Evolutionary conservation across 2,113 vertebrate species (phyloP).

Genomic region (Turdus rufiventris): DNA sequence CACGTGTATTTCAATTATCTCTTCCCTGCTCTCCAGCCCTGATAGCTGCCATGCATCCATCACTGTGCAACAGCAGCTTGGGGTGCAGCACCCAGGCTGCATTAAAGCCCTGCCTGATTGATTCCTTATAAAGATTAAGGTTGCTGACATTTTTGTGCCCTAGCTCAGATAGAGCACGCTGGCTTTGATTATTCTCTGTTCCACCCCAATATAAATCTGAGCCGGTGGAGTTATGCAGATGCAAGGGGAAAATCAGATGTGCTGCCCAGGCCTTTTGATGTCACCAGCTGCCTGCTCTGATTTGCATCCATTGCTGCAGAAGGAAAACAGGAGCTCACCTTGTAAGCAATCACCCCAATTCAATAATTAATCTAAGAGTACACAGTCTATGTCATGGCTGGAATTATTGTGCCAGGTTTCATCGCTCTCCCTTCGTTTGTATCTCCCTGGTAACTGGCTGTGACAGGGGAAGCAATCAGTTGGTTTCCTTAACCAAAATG

Average conservation of each 20-base stretch:
- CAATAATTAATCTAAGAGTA: conserved; percentile 21
- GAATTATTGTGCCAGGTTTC: conserved; percentile 36
- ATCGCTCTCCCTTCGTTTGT: background rate
- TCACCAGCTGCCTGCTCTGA: conserved; percentile 16
- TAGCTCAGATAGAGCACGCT: background rate
- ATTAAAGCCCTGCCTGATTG: background rate
- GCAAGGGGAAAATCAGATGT: conserved; percentile 1
- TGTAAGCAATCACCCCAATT: conserved; percentile 16
- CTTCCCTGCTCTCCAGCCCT: background rate
- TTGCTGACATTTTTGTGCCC: background rate
- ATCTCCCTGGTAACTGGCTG: background rate
- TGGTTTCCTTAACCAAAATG: background rate
- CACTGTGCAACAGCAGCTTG: background rate
- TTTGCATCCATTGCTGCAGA: conserved; percentile 24
- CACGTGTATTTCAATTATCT: conserved; percentile 37
- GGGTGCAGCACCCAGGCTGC: background rate
- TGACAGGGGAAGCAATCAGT: background rate
- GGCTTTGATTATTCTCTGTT: conserved; percentile 11
- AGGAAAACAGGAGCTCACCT: conserved; percentile 35
- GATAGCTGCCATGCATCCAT: background rate
- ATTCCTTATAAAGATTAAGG: conserved; percentile 2
- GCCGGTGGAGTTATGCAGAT: background rate
- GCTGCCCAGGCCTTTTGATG: background rate
- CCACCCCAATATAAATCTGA: conserved; percentile 1
- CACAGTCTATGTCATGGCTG: background rate